A percentile compares a stretch with the other conserved stretches of the same genome.
phyloP scores from a whole-genome alignment of 2,113 vertebrate genomes.

The Hoplias malabaricus region DNA sequence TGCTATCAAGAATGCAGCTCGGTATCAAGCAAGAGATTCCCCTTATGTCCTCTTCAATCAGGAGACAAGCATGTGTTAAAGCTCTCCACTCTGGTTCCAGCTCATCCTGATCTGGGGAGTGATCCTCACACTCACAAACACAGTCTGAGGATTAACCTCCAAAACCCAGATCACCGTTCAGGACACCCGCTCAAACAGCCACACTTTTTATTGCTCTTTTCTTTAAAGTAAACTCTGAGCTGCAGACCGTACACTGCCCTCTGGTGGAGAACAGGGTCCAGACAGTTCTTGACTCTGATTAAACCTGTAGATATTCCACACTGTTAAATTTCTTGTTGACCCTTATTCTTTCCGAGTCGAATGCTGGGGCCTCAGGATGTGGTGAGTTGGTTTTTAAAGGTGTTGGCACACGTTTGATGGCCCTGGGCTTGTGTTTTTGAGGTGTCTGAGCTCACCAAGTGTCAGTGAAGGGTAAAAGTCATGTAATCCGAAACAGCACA shows the following conservation, averaged over 20 bases:
- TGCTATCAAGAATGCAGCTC: no score
- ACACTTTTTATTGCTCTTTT: no score
- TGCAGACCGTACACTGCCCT: no score
- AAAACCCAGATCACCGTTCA: neutral
- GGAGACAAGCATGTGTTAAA: slow-evolving; percentile 13
- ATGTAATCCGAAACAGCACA: slow-evolving; percentile 62
- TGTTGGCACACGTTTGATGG: neutral
- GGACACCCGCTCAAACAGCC: no score
- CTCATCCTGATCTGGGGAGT: slow-evolving; percentile 6
- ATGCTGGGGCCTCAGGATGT: neutral
- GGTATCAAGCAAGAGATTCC: no score
- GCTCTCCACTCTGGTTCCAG: slow-evolving; percentile 19
- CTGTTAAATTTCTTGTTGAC: no score
- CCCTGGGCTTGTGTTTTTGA: slow-evolving; percentile 6
- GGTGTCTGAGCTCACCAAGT: slow-evolving; percentile 13
- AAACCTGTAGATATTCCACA: no score
- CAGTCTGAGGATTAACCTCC: neutral
- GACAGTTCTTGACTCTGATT: no score
- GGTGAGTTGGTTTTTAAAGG: neutral
- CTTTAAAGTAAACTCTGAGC: no score
- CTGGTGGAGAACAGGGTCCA: no score
- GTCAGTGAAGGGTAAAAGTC: slow-evolving; percentile 60
- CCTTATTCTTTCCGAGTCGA: no score
- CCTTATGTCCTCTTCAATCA: no score
- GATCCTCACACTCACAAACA: neutral